Conservation (phyloP, 2,888 invertebrate genomes). For the Erebia palarica region DNA sequence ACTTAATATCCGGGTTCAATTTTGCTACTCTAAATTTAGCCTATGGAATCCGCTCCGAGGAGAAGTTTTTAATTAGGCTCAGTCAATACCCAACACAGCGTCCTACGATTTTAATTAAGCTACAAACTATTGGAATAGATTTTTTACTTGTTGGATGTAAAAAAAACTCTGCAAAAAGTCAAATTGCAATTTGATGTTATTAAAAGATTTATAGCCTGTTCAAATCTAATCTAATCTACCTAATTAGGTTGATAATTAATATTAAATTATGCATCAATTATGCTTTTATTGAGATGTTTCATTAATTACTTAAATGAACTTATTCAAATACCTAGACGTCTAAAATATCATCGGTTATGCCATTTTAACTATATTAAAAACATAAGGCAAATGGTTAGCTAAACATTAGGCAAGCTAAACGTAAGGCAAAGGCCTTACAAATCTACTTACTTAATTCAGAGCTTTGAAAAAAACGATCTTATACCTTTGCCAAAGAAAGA, state of each 20-base stretch:
- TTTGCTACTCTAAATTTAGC: conserved; percentile 27
- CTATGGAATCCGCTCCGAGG: conserved; percentile 9
- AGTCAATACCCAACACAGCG: conserved; percentile 11
- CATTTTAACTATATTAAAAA: too few species aligned
- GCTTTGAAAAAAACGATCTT: too few species aligned
- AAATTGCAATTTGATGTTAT: conserved; percentile 10
- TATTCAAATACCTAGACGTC: neutral
- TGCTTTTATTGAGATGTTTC: neutral
- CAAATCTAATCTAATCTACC: neutral
- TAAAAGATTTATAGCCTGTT: neutral
- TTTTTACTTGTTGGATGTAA: neutral
- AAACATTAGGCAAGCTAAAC: too few species aligned
- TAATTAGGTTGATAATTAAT: neutral
- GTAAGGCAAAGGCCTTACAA: too few species aligned
- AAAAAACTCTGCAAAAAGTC: neutral
- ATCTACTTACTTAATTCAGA: too few species aligned
- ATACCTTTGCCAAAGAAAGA: too few species aligned
- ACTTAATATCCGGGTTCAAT: conserved; percentile 44
- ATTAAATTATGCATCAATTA: neutral
- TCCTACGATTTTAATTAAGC: conserved; percentile 5
- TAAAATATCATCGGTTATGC: too few species aligned
- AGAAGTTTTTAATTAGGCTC: conserved; percentile 26
- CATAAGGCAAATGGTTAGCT: too few species aligned
- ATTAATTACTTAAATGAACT: conserved; percentile 1
- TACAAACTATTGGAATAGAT: neutral